A percentile compares a stretch with the other conserved stretches of the same genome.
Evolutionary conservation across 1,140 invertebrate species (phyloP).

Genomic region (Pseudomyrmex dendroicus): DNA sequence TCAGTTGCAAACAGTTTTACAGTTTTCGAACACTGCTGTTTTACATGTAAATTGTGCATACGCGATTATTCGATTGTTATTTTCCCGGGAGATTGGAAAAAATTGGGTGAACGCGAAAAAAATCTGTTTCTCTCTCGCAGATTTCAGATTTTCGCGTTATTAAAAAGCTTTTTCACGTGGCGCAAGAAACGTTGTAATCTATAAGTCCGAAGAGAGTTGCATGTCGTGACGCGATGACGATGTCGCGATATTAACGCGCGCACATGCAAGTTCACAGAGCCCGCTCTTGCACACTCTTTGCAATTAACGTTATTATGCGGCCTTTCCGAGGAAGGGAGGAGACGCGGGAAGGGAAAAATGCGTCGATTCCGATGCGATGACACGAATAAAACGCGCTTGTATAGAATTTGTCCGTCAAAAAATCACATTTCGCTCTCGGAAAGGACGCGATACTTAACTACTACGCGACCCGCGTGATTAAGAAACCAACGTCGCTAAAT

Average conservation of each 20-base stretch:
- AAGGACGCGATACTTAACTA: not conserved
- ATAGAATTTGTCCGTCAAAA: constrained; percentile 61
- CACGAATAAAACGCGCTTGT: constrained; percentile 39
- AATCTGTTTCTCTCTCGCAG: not conserved
- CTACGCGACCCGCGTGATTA: not conserved
- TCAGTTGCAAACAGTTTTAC: not conserved
- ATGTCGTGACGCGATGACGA: constrained; percentile 41
- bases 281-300: constrained; percentile 52
- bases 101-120: not conserved
- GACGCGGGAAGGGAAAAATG: not conserved
- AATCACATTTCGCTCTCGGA: not conserved
- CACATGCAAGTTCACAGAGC: constrained; percentile 58
- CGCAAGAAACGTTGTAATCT: not conserved
- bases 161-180: not conserved
- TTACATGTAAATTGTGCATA: too few relatives aligned
- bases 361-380: constrained; percentile 46
- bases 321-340: not conserved
- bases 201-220: constrained; percentile 17
- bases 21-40: not conserved
- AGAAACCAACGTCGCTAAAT: constrained; percentile 29
- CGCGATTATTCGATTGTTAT: too few relatives aligned
- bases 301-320: constrained; percentile 62
- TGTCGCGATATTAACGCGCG: constrained; percentile 42
- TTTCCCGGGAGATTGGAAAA: too few relatives aligned
- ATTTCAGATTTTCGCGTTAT: not conserved